Evolutionary conservation across 2,888 invertebrate genomes (phyloP).

Genomic region (Agrenia bidenticulata): DNA sequence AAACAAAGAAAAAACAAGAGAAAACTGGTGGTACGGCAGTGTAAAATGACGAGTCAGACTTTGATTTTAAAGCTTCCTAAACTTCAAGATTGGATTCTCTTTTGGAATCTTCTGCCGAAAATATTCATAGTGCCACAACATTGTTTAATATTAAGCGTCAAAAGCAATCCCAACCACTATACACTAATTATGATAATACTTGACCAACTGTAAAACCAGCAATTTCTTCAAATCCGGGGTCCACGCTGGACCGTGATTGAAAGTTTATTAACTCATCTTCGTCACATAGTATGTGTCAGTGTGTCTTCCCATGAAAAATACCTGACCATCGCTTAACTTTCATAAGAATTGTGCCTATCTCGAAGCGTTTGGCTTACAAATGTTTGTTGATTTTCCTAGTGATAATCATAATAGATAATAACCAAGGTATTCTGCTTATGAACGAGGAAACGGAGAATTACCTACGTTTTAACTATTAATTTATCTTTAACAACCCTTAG

Average conservation of each 20-base stretch:
- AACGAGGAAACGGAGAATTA: too few species aligned
- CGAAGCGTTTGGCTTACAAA: slow-evolving; percentile 16
- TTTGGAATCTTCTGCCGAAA: slow-evolving; percentile 50
- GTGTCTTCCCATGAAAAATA: slow-evolving; percentile 12
- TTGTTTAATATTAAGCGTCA: slow-evolving; percentile 51
- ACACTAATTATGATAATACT: slow-evolving; percentile 24
- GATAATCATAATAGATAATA: neutral
- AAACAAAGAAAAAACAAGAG: slow-evolving; percentile 84
- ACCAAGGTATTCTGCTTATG: neutral
- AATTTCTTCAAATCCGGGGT: slow-evolving; percentile 48
- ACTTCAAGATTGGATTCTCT: slow-evolving; percentile 50
- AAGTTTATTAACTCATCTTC: slow-evolving; percentile 50
- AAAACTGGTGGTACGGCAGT: slow-evolving; percentile 62
- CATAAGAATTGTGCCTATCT: slow-evolving; percentile 8
- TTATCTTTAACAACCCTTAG: too few species aligned
- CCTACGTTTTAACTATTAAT: neutral
- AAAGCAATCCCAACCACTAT: slow-evolving; percentile 38
- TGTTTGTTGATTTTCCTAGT: slow-evolving; percentile 3
- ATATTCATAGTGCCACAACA: slow-evolving; percentile 49
- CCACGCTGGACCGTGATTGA: slow-evolving; percentile 43
- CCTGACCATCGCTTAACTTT: slow-evolving; percentile 14
- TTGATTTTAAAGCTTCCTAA: slow-evolving; percentile 48
- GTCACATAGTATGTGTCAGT: slow-evolving; percentile 38
- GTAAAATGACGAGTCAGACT: slow-evolving; percentile 48
- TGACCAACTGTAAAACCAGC: slow-evolving; percentile 49